These are phyloP conservation scores for Caenorhabditis japonica DNA, from an alignment of 2,888 invertebrate species.

Conservation along the genomic window DNA sequence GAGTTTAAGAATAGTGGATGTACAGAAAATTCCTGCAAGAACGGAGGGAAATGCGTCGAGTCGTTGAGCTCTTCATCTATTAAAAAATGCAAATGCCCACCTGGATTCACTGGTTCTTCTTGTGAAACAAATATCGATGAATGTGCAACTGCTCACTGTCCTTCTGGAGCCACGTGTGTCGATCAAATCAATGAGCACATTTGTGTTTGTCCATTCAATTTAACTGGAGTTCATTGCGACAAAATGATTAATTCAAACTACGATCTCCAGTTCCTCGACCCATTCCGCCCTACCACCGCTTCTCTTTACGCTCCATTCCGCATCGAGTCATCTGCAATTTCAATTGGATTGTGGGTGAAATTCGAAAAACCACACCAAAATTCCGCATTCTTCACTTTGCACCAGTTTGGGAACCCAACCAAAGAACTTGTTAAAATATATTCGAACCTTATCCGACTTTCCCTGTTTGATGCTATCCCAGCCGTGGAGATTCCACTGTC, in stretches of 20 bases:
- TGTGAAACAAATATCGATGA: conserved; percentile 77
- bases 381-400: conserved; percentile 91
- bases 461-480: conserved; percentile 45
- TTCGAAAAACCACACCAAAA: conserved; percentile 85
- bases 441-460: conserved; percentile 27
- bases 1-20: conserved; percentile 69
- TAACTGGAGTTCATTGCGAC: conserved; percentile 94
- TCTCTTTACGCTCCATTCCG: conserved; percentile 90
- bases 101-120: conserved; percentile 79
- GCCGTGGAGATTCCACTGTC: conserved; percentile 62
- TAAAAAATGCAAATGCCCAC: conserved; percentile 86
- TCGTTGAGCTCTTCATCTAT: conserved; percentile 81
- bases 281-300: conserved; percentile 88
- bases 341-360: conserved; percentile 95
- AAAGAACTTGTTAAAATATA: conserved; percentile 25
- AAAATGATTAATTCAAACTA: conserved; percentile 96
- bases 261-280: conserved; percentile 93
- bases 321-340: conserved; percentile 83
- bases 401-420: conserved; percentile 11
- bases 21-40: conserved; percentile 64
- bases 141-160: conserved; percentile 72
- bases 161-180: conserved; percentile 70
- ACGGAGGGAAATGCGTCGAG: conserved; percentile 74
- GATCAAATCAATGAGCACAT: conserved; percentile 85
- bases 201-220: conserved; percentile 95